These are phyloP conservation scores for Lucifuga dentata DNA, from an alignment of 2,113 vertebrate genomes.

Conservation along the genomic window DNA sequence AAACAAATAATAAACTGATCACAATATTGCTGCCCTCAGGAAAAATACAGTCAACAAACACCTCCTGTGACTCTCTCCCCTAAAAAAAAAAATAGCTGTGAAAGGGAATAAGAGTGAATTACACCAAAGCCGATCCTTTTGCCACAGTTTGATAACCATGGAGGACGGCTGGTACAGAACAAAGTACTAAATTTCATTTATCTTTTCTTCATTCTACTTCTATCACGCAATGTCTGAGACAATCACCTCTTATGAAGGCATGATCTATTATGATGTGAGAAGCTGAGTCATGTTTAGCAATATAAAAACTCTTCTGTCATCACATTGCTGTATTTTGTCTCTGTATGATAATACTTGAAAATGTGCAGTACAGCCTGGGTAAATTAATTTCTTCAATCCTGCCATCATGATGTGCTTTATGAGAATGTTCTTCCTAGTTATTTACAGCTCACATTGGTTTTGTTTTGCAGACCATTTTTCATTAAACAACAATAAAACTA, in stretches of 20 bases:
- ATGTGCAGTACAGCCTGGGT: neutral
- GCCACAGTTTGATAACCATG: constrained; percentile 41
- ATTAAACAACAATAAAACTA: constrained; percentile 35
- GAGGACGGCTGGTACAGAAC: constrained; percentile 46
- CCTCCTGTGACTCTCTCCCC: constrained; percentile 12
- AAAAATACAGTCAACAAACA: constrained; percentile 22
- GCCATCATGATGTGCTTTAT: constrained; percentile 2
- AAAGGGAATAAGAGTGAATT: constrained; percentile 43
- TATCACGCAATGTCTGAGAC: constrained; percentile 11
- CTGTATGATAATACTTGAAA: constrained; percentile 12
- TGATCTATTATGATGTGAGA: constrained; percentile 22
- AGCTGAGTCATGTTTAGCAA: constrained; percentile 17
- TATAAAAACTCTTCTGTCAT: neutral
- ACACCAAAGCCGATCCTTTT: constrained; percentile 39
- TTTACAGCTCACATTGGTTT: constrained; percentile 51
- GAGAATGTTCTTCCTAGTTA: constrained; percentile 8
- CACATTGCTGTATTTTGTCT: neutral
- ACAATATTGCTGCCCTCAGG: neutral
- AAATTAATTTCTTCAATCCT: constrained; percentile 28
- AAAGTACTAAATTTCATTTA: constrained; percentile 34
- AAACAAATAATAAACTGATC: neutral
- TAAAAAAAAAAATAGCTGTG: constrained; percentile 43
- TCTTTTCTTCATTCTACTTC: constrained; percentile 40
- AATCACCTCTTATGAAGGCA: constrained; percentile 38
- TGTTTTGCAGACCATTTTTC: constrained; percentile 27